Evolutionary conservation across 2,888 invertebrate genomes (phyloP).

Genomic region (Ormyrus labotus): DNA sequence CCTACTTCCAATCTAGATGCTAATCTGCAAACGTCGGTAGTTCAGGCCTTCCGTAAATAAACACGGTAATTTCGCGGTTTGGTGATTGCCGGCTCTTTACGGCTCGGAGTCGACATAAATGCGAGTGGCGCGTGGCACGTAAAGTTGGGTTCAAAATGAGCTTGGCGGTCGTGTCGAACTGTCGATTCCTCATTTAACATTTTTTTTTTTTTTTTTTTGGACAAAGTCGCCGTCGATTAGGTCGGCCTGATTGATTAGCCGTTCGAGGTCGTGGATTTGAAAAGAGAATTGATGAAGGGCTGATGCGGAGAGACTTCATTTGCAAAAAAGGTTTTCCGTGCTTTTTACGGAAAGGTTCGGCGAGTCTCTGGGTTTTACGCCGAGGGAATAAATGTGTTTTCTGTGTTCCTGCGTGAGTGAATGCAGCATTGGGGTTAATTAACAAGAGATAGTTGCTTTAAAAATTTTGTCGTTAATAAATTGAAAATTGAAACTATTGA

Average conservation of each 20-base stretch:
- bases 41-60: constrained; percentile 19
- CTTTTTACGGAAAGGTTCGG: too few relatives aligned
- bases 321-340: too few relatives aligned
- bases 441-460: too few relatives aligned
- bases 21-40: too few relatives aligned
- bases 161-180: background rate
- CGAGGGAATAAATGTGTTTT: too few relatives aligned
- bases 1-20: background rate
- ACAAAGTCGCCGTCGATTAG: background rate
- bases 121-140: background rate
- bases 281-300: background rate
- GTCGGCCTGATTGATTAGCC: background rate
- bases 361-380: too few relatives aligned
- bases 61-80: constrained; percentile 15
- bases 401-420: too few relatives aligned
- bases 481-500: too few relatives aligned
- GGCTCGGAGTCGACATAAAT: background rate
- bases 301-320: background rate
- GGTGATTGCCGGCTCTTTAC: constrained; percentile 22
- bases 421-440: too few relatives aligned
- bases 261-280: background rate
- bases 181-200: background rate
- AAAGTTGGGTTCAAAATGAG: background rate
- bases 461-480: too few relatives aligned
- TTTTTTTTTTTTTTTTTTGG: background rate